phyloP scores from a whole-genome alignment of 2,888 invertebrate genomes.

The Parelbella ahira region DNA sequence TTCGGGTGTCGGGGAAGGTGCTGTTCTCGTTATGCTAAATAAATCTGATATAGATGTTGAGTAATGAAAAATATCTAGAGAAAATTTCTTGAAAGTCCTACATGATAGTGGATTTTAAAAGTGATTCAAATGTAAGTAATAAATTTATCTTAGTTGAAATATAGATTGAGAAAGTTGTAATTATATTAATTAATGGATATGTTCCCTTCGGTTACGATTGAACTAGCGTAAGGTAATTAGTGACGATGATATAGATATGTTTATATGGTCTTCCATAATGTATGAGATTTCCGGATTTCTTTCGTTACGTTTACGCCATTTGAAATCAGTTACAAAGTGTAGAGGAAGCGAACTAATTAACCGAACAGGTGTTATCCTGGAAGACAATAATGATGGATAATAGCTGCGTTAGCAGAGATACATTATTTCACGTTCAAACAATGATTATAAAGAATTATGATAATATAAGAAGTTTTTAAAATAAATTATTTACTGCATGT shows the following conservation, averaged over 20 bases:
- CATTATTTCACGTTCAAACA: slow-evolving; percentile 68
- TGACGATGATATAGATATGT: slow-evolving; percentile 33
- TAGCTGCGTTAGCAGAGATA: slow-evolving; percentile 68
- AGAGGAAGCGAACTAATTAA: slow-evolving; percentile 33
- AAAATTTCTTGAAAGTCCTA: slow-evolving; percentile 14
- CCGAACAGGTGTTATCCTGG: slow-evolving; percentile 68
- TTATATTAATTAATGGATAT: slow-evolving; percentile 12
- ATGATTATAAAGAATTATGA: slow-evolving; percentile 61
- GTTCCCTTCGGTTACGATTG: slow-evolving; percentile 10
- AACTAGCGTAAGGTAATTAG: slow-evolving; percentile 28
- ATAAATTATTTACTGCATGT: slow-evolving; percentile 78
- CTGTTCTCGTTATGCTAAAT: slow-evolving; percentile 34
- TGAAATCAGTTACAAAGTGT: slow-evolving; percentile 34
- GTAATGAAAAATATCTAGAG: slow-evolving; percentile 28
- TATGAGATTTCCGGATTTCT: slow-evolving; percentile 55
- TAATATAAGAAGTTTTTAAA: slow-evolving; percentile 73
- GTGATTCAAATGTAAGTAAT: slow-evolving; percentile 20
- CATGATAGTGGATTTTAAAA: slow-evolving; percentile 20
- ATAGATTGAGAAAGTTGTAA: slow-evolving; percentile 19
- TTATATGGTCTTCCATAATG: slow-evolving; percentile 72
- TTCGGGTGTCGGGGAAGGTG: slow-evolving; percentile 25
- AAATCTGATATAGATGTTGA: slow-evolving; percentile 23
- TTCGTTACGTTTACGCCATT: slow-evolving; percentile 48
- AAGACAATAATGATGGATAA: slow-evolving; percentile 77
- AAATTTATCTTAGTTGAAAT: slow-evolving; percentile 17